Percentiles rank a stretch among this genome's conserved stretches.
These are phyloP conservation scores for Samia ricini DNA, from an alignment of 1,140 invertebrate species.

Conservation along the genomic window DNA sequence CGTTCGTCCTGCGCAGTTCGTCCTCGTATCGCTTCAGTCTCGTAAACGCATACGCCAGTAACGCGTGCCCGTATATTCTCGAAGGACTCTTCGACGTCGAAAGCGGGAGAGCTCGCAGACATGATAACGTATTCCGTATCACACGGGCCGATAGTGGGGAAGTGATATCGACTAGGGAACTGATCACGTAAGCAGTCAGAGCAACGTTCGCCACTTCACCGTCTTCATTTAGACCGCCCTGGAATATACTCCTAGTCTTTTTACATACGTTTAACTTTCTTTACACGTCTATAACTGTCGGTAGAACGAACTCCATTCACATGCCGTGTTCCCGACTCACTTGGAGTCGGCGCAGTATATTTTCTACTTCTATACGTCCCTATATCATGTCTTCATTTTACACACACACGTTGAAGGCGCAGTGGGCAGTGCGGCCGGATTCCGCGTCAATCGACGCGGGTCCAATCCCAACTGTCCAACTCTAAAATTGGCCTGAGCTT, in stretches of 20 bases:
- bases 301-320: too few relatives aligned
- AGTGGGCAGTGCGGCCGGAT: too few relatives aligned
- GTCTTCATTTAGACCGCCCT: conserved; percentile 82
- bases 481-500: too few relatives aligned
- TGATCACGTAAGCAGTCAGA: conserved; percentile 83
- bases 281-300: too few relatives aligned
- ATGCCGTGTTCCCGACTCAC: too few relatives aligned
- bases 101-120: conserved; percentile 70
- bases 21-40: conserved; percentile 49
- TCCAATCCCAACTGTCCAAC: too few relatives aligned
- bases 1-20: conserved; percentile 50
- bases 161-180: conserved; percentile 81
- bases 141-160: conserved; percentile 55
- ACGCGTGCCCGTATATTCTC: conserved; percentile 42
- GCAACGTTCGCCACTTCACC: conserved; percentile 79
- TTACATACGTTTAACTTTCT: too few relatives aligned
- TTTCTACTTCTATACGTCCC: too few relatives aligned
- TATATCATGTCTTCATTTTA: too few relatives aligned
- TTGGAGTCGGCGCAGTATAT: too few relatives aligned
- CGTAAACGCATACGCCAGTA: conserved; percentile 50
- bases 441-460: too few relatives aligned
- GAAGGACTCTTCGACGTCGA: conserved; percentile 37
- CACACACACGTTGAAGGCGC: too few relatives aligned
- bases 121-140: conserved; percentile 78
- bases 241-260: conserved; percentile 2